phyloP scores from a whole-genome alignment of 2,797 vertebrate species.

The Coilia nasus region DNA sequence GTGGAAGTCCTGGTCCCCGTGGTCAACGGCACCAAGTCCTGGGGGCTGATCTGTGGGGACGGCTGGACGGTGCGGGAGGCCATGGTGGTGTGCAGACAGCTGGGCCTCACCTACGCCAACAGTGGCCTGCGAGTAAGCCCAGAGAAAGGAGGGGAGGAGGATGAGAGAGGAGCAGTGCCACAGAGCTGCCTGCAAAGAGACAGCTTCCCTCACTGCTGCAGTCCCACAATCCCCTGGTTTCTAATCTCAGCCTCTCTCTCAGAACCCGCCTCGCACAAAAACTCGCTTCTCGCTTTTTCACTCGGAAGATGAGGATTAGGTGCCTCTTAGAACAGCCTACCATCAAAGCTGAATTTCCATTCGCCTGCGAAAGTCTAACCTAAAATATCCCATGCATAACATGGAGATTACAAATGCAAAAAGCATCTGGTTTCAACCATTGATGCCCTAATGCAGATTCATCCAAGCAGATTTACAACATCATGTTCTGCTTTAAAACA shows the following conservation, averaged over 20 bases:
- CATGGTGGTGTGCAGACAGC: constrained; percentile 91
- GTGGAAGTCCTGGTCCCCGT: constrained; percentile 81
- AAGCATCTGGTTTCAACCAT: not conserved
- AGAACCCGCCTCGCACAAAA: not conserved
- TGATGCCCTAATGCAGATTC: not conserved
- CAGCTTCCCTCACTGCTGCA: not conserved
- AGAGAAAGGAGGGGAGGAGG: constrained; percentile 38
- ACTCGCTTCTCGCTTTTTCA: not conserved
- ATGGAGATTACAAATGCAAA: not conserved
- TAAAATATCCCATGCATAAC: not conserved
- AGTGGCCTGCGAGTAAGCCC: constrained; percentile 85
- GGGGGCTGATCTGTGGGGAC: constrained; percentile 94
- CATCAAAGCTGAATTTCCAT: not conserved
- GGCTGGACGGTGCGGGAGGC: constrained; percentile 90
- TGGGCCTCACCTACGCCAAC: constrained; percentile 92
- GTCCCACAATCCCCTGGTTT: not conserved
- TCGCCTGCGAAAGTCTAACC: not conserved
- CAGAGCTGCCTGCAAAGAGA: not conserved
- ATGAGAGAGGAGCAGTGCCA: not conserved
- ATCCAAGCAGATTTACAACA: not conserved
- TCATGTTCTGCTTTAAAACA: not conserved
- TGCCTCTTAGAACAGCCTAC: not conserved
- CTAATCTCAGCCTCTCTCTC: constrained; percentile 6
- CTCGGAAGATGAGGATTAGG: constrained; percentile 5
- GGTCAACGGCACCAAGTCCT: constrained; percentile 71